phyloP scores from a whole-genome alignment of 2,888 invertebrate genomes.

The Encarsia formosa region DNA sequence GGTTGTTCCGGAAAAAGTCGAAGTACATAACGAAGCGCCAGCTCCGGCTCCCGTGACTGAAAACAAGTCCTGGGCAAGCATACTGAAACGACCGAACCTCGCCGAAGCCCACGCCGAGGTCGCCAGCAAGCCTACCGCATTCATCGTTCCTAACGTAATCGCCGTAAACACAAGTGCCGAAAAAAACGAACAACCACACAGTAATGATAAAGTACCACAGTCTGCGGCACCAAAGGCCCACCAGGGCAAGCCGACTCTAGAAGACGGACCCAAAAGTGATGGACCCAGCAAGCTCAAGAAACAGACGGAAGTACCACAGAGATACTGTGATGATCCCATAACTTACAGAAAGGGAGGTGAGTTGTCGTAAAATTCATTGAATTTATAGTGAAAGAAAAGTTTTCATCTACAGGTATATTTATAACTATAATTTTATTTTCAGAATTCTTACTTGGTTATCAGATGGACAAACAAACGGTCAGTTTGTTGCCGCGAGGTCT shows the following conservation, averaged over 20 bases:
- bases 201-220: no score
- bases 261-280: no score
- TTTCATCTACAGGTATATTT: background rate
- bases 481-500: slow-evolving; percentile 85
- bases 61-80: slow-evolving; percentile 47
- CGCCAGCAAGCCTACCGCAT: slow-evolving; percentile 38
- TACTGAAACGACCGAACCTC: slow-evolving; percentile 39
- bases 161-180: slow-evolving; percentile 17
- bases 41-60: slow-evolving; percentile 8
- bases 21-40: slow-evolving; percentile 21
- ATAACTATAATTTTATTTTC: slow-evolving; percentile 43
- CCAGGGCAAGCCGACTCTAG: no score
- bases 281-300: no score
- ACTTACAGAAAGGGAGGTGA: slow-evolving; percentile 70
- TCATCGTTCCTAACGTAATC: slow-evolving; percentile 34
- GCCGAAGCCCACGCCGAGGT: slow-evolving; percentile 23
- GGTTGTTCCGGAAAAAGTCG: slow-evolving; percentile 18
- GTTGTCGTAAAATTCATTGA: slow-evolving; percentile 30
- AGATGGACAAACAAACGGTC: slow-evolving; percentile 73
- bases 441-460: slow-evolving; percentile 73
- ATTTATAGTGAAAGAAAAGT: no score
- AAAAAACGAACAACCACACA: slow-evolving; percentile 12
- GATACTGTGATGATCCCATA: slow-evolving; percentile 60
- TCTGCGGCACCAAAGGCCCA: no score
- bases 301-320: slow-evolving; percentile 21